Evolutionary conservation across 1,140 invertebrate genomes (phyloP).

Genomic region (Carposina sasakii): DNA sequence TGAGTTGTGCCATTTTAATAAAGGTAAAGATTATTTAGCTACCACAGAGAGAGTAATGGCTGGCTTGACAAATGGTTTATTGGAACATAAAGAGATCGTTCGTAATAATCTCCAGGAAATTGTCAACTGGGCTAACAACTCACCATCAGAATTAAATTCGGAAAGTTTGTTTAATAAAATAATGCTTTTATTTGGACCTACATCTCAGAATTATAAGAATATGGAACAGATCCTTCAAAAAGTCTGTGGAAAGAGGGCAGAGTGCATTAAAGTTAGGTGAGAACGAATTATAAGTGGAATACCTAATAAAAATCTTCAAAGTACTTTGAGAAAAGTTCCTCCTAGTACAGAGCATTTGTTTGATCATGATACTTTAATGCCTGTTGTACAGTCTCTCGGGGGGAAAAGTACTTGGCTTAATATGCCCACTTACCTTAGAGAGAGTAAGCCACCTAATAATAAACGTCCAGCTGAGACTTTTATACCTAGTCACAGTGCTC

Average conservation of each 20-base stretch:
- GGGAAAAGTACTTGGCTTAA: constrained; percentile 26
- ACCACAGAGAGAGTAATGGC: too few species aligned
- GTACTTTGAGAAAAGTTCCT: constrained; percentile 23
- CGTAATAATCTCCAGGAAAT: too few species aligned
- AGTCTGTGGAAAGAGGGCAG: too few species aligned
- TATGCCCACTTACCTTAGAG: constrained; percentile 7
- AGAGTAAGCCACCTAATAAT: neutral
- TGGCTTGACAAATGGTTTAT: too few species aligned
- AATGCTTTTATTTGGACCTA: too few species aligned
- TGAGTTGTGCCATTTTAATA: constrained; percentile 23
- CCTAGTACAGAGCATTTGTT: constrained; percentile 30
- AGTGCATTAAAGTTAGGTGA: too few species aligned
- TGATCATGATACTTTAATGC: constrained; percentile 18
- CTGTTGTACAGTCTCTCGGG: constrained; percentile 27
- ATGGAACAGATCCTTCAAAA: too few species aligned
- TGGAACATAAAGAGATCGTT: too few species aligned
- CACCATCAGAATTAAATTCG: too few species aligned
- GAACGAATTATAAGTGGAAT: constrained; percentile 24
- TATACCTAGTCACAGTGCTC: neutral
- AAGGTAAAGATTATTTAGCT: constrained; percentile 12
- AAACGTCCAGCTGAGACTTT: neutral
- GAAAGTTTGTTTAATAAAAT: too few species aligned
- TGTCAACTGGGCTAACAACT: too few species aligned
- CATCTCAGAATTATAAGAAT: too few species aligned
- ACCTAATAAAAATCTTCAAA: constrained; percentile 25